Percentiles rank a stretch among this genome's conserved stretches.
Conservation (phyloP, 23 tunicate genomes). For the Ciona savignyi region DNA sequence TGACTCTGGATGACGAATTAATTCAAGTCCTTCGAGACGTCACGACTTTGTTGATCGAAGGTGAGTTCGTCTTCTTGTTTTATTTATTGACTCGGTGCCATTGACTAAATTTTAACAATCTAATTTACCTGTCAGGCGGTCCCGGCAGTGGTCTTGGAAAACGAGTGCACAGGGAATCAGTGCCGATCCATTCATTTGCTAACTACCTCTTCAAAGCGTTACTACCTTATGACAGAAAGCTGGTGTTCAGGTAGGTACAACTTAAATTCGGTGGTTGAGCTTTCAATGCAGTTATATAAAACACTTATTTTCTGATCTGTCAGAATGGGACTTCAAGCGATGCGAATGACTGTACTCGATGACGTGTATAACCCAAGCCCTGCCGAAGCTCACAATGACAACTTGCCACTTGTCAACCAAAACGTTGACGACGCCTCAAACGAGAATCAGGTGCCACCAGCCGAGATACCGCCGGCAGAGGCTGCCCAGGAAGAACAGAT, state of each 20-base stretch:
- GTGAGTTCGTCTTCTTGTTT: slow-evolving; percentile 3
- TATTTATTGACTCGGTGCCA: not conserved
- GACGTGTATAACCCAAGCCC: slow-evolving; percentile 14
- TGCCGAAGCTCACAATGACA: not conserved
- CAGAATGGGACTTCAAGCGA: slow-evolving; percentile 63
- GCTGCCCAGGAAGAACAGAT: not conserved
- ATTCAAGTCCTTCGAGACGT: slow-evolving; percentile 21
- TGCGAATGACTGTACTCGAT: slow-evolving; percentile 49
- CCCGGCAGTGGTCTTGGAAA: slow-evolving; percentile 54
- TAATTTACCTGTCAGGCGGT: slow-evolving; percentile 41
- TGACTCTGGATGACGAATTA: slow-evolving; percentile 29
- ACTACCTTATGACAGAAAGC: slow-evolving; percentile 44
- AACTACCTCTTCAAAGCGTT: slow-evolving; percentile 42
- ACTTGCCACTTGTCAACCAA: not conserved
- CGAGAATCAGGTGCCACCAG: not conserved
- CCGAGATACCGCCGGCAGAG: not conserved
- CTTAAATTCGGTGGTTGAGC: not conserved
- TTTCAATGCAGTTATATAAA: not conserved
- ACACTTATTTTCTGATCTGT: not conserved
- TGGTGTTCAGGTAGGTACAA: slow-evolving; percentile 56
- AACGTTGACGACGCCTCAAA: not conserved
- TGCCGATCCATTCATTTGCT: slow-evolving; percentile 63
- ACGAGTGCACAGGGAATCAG: slow-evolving; percentile 43
- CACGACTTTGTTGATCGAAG: slow-evolving; percentile 33
- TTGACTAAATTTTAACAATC: not conserved